These are phyloP conservation scores for Emydoidea blandingii DNA, from an alignment of 2,797 vertebrate genomes.

Conservation along the genomic window DNA sequence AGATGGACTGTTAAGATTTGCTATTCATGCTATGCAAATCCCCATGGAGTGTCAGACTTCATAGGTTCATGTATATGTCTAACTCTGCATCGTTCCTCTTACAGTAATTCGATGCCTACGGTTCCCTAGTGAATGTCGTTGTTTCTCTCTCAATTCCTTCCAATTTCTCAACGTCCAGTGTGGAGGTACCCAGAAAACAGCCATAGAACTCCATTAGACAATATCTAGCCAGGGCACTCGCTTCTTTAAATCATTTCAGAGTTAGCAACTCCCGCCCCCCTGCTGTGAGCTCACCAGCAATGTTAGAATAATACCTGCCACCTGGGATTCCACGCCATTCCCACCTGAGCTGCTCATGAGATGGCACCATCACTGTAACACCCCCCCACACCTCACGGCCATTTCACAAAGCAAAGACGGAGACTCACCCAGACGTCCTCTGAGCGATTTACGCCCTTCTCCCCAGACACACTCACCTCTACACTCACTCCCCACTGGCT, in stretches of 20 bases:
- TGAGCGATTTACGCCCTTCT: background rate
- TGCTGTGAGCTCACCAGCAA: background rate
- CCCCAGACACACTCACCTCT: accelerated
- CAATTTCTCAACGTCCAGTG: background rate
- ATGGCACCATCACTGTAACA: background rate
- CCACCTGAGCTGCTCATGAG: background rate
- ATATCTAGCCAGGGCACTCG: too few relatives aligned
- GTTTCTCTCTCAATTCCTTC: background rate
- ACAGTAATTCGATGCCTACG: background rate
- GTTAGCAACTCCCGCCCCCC: accelerated
- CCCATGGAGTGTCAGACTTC: background rate
- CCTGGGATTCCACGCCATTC: background rate
- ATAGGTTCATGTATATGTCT: background rate
- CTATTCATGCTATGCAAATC: background rate
- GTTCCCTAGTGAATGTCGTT: background rate
- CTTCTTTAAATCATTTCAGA: background rate
- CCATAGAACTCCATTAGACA: background rate
- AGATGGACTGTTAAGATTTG: background rate
- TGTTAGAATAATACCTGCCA: too few relatives aligned
- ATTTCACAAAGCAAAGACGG: background rate
- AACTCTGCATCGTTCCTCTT: background rate
- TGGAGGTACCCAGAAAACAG: background rate
- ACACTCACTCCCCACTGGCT: background rate
- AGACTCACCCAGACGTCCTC: background rate
- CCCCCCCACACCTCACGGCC: background rate